Base-by-base conservation (phyloP, 1,140 invertebrate species). In the Drosophila bifasciata region DNA sequence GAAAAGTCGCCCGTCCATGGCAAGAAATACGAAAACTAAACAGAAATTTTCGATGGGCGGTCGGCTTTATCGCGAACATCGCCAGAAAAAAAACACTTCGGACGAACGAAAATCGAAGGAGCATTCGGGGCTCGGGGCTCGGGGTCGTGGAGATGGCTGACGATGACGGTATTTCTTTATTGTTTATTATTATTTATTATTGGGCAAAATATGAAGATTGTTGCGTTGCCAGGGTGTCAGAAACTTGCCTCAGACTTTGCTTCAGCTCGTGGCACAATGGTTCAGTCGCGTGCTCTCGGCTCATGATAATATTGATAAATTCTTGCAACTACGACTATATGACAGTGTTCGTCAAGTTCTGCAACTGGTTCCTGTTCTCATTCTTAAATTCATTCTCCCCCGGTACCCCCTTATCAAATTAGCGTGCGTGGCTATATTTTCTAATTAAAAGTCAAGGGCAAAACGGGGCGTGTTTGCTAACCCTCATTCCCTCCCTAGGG, bases 111-210 rank as follows among this genome's bases (percentile, higher is more conserved):
- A 32, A 9, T 32, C 3, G 32, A 8, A 36, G 32, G 3, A 13
- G 11, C 32, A 13, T 11, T 4, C 1, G 4, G 3, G 11, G 32
- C 32, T 4, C 1, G 4, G 3, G 11, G 32, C 11, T 36, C 32
- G 11, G 32, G 11, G 32, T 36, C 32, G 13, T 13, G 11, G 3
- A 36, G 3, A 11, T 11, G 11, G 32, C 32, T 36, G 32, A 13
- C 32, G 32, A 36, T 36, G 32, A 13, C 32, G 3, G 32, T 13
- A 36, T 36, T 36, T 36, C 13, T 36, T 58, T 56, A 66, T 80
- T 85, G 72, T 85, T 86, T 85, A 76, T 84, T 85, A 84, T 85
- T 84, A 73, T 84, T 77, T 80, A 85, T 85, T 85, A 77, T 80
- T 77, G 75, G 62, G 59, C 59, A 67, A 62, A 86, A 66, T 76